Base-by-base conservation (phyloP, 2,797 vertebrate species). In the Kryptolebias ocellatus region DNA sequence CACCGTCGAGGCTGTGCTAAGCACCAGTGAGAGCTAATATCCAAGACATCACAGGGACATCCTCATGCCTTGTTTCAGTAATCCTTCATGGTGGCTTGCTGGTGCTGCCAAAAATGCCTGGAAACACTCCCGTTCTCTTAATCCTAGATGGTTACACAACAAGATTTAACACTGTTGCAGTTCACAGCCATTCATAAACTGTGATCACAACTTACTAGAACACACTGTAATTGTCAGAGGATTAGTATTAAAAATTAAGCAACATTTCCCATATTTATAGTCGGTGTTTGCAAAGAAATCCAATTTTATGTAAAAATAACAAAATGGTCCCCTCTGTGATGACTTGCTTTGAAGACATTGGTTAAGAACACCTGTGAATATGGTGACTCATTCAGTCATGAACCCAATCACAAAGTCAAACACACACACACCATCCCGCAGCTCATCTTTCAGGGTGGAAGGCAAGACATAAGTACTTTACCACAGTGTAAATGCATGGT, bases 1-100 rank as follows among this genome's bases (percentile, higher is more conserved):
- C 70, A 83, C 39, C 24, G 63, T 60, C 31, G 9, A 79, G 65
- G 39, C 68, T 61, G 58, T 12, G 60, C 63, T 73, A 51, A 72
- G 67, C 60, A 62, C 57, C 14, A 1, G n/a, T 3, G n/a, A 58
- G 60, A 51, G 24, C 64, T 28, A 74, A 76, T 76, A 76, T 75
- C 79, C 46, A 4, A 53, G 28, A 67, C 69, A 70, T 77, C 68
- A 59, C 47, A 63, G 62, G 8, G 3, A 70, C 72, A 77, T 76
- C 56, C 70, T 78, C 62, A n/a, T 46, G 16, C 52, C 50, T 58
- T 61, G 53, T 76, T 81, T 76, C 70, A 69, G 72, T 81, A 78
- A 85, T 87, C 81, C 70, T 62, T 79, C 67, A 47, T 4, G 39
- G 70, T 62, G 70, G 18, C 39, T 54, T 4, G 2, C 39, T 7